phyloP scores from a whole-genome alignment of 2,888 invertebrate species.

The Hydrotaea diabolus region DNA sequence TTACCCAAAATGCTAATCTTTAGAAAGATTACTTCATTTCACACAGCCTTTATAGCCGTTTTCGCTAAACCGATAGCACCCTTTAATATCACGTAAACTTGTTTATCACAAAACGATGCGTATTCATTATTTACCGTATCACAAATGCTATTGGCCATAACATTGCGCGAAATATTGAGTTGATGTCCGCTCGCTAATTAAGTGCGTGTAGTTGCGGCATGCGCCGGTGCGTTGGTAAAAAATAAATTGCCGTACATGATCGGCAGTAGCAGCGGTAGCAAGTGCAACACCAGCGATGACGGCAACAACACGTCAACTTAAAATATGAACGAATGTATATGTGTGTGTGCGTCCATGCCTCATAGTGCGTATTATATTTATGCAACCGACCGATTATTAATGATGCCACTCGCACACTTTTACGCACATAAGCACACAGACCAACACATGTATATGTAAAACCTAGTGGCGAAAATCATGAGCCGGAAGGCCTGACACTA shows the following conservation, averaged over 20 bases:
- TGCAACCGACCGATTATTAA: conserved; percentile 1
- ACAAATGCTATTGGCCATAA: not conserved
- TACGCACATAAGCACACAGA: not conserved
- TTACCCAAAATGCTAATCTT: too few species aligned
- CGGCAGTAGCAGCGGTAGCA: not conserved
- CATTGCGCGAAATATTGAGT: not conserved
- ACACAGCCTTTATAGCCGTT: too few species aligned
- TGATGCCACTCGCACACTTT: not conserved
- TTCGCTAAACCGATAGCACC: too few species aligned
- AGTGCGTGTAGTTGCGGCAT: not conserved
- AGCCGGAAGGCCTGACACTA: too few species aligned
- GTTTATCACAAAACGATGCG: not conserved
- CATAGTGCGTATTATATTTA: not conserved
- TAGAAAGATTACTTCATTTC: too few species aligned
- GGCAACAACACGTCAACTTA: not conserved
- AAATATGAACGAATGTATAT: not conserved
- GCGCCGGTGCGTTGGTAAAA: not conserved
- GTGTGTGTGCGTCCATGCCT: not conserved
- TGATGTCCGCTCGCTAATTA: not conserved
- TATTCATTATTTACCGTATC: not conserved
- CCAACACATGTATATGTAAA: too few species aligned
- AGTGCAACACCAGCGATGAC: not conserved
- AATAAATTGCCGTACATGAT: not conserved
- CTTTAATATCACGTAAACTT: not conserved
- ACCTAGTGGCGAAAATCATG: too few species aligned